Evolutionary conservation across 2,888 invertebrate genomes (phyloP), one percentile per base, ranked within the genome.

Genomic region (Drosophila seclusa): DNA sequence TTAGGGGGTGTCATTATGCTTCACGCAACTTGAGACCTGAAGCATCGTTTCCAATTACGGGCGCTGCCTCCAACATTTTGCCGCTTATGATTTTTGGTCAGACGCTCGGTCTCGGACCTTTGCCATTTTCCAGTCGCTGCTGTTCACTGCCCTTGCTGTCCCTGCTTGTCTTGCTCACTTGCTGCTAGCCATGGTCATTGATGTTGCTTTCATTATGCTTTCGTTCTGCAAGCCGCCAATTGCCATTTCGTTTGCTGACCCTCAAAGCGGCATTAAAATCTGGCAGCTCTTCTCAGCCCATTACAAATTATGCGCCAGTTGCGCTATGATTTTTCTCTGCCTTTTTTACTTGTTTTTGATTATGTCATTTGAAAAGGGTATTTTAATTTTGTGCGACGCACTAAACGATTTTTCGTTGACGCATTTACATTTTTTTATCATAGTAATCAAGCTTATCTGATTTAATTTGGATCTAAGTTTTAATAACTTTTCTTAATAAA

Each of bases 1-100:
- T 67, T 67, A 29, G 59, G 58, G 52, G 58, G 67, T 63, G 62
- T 82, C 80, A 82, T 80, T 78, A 83, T 71, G 80, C 70, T 64
- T 73, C 76, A 80, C 86, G 76, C 80, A 86, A 82, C 80, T 83
- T 76, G 78, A 80, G 80, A 83, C 78, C 83, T 65, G 78, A 76
- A 75, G 76, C 88, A 85, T 85, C 88, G 85, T 85, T 86, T 86
- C 80, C 86, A 86, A 88, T 88, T 86, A 88, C 72, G 54, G 50
- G 42, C 61, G 55, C 73, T 73, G 76, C 76, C 75, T 62, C 72
- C 65, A 57, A 68, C 75, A 73, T 67, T 78, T 78, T 76, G 80
- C 57, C 74, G 71, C 58, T 83, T 82, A 80, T 86, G 78, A 83
- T 82, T 88, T 83, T 85, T 74, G 76, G 86, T 68, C 73, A 72